Percentiles rank a stretch among this genome's conserved stretches.
phyloP scores from a whole-genome alignment of 2,113 vertebrate species.

The Podarcis muralis region DNA sequence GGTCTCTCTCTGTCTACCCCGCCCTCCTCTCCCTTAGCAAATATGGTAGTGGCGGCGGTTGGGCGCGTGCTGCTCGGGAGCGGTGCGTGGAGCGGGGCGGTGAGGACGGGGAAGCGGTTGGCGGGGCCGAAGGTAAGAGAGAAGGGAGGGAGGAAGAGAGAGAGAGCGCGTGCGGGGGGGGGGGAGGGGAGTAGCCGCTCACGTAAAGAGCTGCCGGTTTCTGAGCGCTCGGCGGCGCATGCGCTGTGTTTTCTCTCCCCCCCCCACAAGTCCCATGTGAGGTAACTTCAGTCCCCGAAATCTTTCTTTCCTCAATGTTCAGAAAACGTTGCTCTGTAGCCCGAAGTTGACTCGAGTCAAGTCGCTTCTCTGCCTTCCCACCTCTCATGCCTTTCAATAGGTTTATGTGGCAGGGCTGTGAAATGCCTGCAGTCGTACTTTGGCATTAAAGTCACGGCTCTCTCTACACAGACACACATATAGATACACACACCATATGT shows the following conservation, averaged over 20 bases:
- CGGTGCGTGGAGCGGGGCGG: background rate
- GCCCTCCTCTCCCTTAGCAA: background rate
- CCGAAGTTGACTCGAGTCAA: no score
- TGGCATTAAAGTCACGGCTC: no score
- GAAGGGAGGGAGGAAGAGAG: background rate
- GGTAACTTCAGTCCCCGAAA: background rate
- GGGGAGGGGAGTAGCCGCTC: background rate
- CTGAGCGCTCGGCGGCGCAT: background rate
- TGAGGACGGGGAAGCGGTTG: background rate
- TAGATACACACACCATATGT: no score
- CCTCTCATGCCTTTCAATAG: background rate
- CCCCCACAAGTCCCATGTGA: background rate
- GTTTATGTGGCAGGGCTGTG: background rate
- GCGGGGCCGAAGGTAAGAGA: background rate
- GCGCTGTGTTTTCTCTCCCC: background rate
- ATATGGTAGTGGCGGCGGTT: slow-evolving; percentile 2
- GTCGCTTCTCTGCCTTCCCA: background rate
- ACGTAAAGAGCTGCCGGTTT: no score
- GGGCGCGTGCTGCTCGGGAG: background rate
- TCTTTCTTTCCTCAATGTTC: background rate
- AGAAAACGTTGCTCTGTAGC: background rate
- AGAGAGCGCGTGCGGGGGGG: no score
- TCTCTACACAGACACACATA: no score
- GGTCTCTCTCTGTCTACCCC: background rate
- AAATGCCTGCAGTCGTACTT: no score